Conservation (phyloP, 1,140 invertebrate species). For the Apis mellifera region Amel_HAv3.1 CM009931.2:19790001-19790500, state of each 20-base stretch:
- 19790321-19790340: conserved; percentile 72
- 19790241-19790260: background rate
- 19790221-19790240: background rate
- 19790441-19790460: conserved; percentile 61
- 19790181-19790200: background rate
- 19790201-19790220: background rate
- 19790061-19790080: background rate
- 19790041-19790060: background rate
- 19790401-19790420: conserved; percentile 72
- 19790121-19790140: background rate
- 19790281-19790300: conserved; percentile 25
- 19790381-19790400: conserved; percentile 71
- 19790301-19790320: background rate
- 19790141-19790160: background rate
- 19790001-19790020: background rate
- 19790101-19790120: background rate
- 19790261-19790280: conserved; percentile 15
- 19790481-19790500: conserved; percentile 56
- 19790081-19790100: background rate
- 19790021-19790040: background rate
- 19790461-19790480: conserved; percentile 71
- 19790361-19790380: conserved; percentile 76
- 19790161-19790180: background rate
- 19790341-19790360: conserved; percentile 77
- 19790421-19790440: conserved; percentile 49